Evolutionary conservation across 2,113 vertebrate species (phyloP).

Genomic region (Tretioscincus oriximinensis): DNA sequence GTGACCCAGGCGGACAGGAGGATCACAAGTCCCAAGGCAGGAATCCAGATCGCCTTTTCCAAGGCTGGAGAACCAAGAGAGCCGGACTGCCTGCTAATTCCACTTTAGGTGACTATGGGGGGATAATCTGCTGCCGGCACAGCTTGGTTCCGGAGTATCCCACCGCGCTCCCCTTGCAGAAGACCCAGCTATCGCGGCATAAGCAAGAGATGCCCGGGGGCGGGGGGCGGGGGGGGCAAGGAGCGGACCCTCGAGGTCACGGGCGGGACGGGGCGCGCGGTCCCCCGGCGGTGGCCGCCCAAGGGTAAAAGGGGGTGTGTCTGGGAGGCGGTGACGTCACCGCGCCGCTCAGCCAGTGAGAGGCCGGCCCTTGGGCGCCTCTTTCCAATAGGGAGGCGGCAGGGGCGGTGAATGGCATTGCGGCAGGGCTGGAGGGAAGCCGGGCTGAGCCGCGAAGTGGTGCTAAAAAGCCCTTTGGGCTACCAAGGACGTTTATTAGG

Average conservation of each 20-base stretch:
- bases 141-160: too few relatives aligned
- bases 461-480: conserved; percentile 63
- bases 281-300: neutral
- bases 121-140: too few relatives aligned
- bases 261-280: conserved; percentile 15
- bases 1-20: neutral
- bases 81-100: too few relatives aligned
- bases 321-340: conserved; percentile 25
- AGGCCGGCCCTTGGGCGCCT: neutral
- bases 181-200: too few relatives aligned
- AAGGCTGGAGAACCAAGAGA: too few relatives aligned
- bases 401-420: conserved; percentile 59
- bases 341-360: conserved; percentile 48
- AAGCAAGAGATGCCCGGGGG: neutral
- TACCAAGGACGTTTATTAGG: conserved; percentile 70
- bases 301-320: neutral
- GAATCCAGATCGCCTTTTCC: neutral
- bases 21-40: too few relatives aligned
- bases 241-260: conserved; percentile 25
- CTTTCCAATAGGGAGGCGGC: conserved; percentile 61
- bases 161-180: too few relatives aligned
- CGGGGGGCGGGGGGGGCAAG: neutral
- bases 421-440: conserved; percentile 49
- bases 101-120: too few relatives aligned
- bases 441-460: conserved; percentile 70